These are phyloP conservation scores for Acanthosepion lycidas DNA, from an alignment of 2,888 invertebrate genomes.

Conservation along the genomic window DNA sequence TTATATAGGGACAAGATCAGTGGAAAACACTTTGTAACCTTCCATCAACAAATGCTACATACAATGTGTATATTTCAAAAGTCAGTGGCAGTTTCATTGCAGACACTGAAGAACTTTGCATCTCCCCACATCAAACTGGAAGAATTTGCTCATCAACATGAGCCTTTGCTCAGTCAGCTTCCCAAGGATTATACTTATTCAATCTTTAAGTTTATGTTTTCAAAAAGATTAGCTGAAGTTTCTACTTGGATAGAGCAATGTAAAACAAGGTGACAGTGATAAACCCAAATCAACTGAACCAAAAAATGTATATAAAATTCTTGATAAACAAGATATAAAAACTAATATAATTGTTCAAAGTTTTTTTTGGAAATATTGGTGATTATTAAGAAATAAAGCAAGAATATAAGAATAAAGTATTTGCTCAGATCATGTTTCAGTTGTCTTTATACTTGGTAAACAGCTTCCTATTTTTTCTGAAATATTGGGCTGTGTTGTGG, in stretches of 20 bases:
- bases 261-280: constrained; percentile 48
- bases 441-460: neutral
- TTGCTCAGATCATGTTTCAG: neutral
- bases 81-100: constrained; percentile 61
- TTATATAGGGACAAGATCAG: constrained; percentile 61
- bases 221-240: constrained; percentile 58
- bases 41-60: constrained; percentile 70
- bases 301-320: constrained; percentile 44
- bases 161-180: constrained; percentile 56
- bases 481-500: no score
- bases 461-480: neutral
- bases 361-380: neutral
- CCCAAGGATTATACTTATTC: constrained; percentile 55
- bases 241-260: constrained; percentile 59
- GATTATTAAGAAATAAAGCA: neutral
- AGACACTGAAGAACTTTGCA: constrained; percentile 52
- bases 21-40: constrained; percentile 63
- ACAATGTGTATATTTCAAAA: constrained; percentile 72
- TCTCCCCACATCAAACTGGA: constrained; percentile 58
- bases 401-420: constrained; percentile 38
- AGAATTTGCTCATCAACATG: constrained; percentile 58
- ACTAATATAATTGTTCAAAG: neutral
- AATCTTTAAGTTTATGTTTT: constrained; percentile 57
- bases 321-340: neutral
- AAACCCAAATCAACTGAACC: constrained; percentile 48